Evolutionary conservation across 2,113 vertebrate species (phyloP).

Genomic region (Pygoscelis antarcticus): DNA sequence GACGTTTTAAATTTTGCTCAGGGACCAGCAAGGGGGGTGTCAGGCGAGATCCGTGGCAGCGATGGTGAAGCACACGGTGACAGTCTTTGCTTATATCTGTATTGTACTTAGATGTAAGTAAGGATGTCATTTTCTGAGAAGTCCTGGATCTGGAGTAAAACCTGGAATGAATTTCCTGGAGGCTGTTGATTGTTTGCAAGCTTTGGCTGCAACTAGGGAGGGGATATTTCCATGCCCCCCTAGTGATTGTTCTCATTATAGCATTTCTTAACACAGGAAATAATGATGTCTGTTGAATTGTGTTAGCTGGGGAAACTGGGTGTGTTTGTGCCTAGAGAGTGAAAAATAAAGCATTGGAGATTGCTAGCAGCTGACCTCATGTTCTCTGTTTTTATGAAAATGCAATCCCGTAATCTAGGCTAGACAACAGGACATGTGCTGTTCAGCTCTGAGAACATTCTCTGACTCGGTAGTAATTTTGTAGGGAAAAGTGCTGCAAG

Average conservation of each 20-base stretch:
- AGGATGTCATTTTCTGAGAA: neutral
- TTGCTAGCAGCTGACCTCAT: neutral
- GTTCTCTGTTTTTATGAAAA: neutral
- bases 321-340: neutral
- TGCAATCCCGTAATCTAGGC: neutral
- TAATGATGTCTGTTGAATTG: neutral
- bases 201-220: neutral
- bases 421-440: neutral
- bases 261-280: slow-evolving; percentile 23
- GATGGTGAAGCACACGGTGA: neutral
- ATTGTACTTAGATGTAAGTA: neutral
- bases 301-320: neutral
- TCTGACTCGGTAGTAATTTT: neutral
- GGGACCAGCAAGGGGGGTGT: neutral
- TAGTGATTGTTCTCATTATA: neutral
- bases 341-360: neutral
- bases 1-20: neutral
- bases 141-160: neutral
- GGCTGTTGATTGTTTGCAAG: neutral
- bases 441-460: neutral
- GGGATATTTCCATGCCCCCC: neutral
- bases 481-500: neutral
- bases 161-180: neutral
- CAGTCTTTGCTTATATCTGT: neutral
- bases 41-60: neutral